Conservation (phyloP, 2,113 vertebrate genomes). For the Perca flavescens region DNA sequence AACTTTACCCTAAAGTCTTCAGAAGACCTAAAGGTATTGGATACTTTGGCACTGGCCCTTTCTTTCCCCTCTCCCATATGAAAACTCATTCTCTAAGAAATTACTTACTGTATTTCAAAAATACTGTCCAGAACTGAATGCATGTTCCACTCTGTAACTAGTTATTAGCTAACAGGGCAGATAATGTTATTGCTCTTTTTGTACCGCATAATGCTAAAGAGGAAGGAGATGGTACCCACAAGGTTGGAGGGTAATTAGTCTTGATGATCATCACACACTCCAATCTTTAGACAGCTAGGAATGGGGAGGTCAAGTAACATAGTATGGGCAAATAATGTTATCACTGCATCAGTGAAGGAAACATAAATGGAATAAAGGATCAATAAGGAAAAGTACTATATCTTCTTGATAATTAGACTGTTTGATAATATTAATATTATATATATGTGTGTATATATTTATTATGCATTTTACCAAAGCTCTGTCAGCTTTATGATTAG, state of each 20-base stretch:
- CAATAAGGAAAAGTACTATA: no score
- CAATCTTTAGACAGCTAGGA: neutral
- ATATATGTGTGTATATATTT: no score
- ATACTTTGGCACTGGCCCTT: conserved; percentile 40
- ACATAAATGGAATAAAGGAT: no score
- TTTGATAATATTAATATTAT: no score
- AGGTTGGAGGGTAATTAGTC: conserved; percentile 4
- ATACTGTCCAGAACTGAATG: neutral
- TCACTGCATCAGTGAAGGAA: no score
- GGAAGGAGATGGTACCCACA: neutral
- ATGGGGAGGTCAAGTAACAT: no score
- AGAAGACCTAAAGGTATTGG: conserved; percentile 48
- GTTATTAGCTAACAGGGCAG: neutral
- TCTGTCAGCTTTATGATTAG: no score
- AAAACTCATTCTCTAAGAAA: conserved; percentile 36
- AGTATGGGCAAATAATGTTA: no score
- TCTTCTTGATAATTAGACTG: no score
- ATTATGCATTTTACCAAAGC: no score
- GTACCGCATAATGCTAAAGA: neutral
- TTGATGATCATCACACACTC: neutral
- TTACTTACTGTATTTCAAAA: conserved; percentile 19
- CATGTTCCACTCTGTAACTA: conserved; percentile 11
- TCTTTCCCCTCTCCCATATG: conserved; percentile 17
- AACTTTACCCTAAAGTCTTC: conserved; percentile 64
- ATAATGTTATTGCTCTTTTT: neutral